Evolutionary conservation across 1,140 invertebrate genomes (phyloP), one percentile per base, ranked within the genome.

Genomic region (Himalopsyche phryganea): DNA sequence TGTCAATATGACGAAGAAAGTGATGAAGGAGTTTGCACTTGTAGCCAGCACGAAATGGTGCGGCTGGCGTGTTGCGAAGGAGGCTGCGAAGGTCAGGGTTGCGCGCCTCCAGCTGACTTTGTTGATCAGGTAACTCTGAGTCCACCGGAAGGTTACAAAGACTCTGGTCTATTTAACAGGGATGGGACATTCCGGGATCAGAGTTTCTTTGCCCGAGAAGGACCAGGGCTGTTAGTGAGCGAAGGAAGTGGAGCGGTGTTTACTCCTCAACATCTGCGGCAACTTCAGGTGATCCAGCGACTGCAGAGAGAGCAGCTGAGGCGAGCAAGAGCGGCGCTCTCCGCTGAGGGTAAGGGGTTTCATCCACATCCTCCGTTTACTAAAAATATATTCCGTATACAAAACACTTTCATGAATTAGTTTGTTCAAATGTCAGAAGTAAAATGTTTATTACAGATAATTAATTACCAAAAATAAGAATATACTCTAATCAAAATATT

Each of bases 101-200:
- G 71, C 62, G 71, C 81, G 65, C 85, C 85, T 50, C 83, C 83
- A 6, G 71, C 81, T 49, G 81, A 84, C 58, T 83, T 83, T 65
- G 81, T 83, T 28, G 85, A 88, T 67, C 84, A 86, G 52, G 87
- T 88, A n/a, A 90, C 90, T 1, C 80, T 91, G 5, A 91, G 89
- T 68, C 90, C 90, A 44, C 90, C 90, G 7, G 90, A 92, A 66
- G 89, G 89, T 6, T 92, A 91, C 77, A 91, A 92, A 72, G 89
- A 91, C 67, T 76, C 85, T 74, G 79, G 80, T 17, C 66, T 82
- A 41, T 77, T 77, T 51, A 75, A 75, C 46, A 66, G 72, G 19
- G 75, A 77, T 45, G 75, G 75, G 5, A 77, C 74, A 14, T 66
- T 77, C 51, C 72, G 75, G 6, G 80, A 81, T 57, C 77, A 81